Percentiles rank a stretch among this genome's conserved stretches.
Evolutionary conservation across 2,797 vertebrate species (phyloP).

Genomic region (Cynopterus sphinx): DNA sequence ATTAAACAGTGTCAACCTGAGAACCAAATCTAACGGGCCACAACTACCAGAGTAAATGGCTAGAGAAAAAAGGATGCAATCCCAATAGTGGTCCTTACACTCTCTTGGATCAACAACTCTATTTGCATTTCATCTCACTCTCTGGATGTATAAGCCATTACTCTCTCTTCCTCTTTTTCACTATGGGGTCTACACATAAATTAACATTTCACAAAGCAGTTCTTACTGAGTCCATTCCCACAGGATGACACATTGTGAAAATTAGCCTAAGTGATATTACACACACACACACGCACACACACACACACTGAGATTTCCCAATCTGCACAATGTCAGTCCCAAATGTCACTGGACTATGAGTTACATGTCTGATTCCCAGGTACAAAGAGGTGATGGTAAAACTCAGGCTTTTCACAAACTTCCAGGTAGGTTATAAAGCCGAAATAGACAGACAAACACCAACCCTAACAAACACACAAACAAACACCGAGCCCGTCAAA

Average conservation of each 20-base stretch:
- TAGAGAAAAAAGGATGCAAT: neutral
- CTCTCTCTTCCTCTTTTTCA: neutral
- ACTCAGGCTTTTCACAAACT: neutral
- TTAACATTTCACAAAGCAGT: neutral
- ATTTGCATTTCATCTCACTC: neutral
- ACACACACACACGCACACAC: neutral
- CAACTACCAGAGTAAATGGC: neutral
- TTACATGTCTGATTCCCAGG: neutral
- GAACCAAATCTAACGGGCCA: neutral
- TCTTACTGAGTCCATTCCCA: neutral
- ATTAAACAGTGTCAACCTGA: slow-evolving; percentile 52
- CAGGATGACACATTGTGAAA: neutral
- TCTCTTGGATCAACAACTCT: neutral
- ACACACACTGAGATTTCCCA: neutral
- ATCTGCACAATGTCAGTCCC: neutral
- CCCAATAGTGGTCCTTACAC: neutral
- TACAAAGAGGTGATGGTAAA: neutral
- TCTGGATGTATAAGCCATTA: neutral
- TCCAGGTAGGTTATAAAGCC: neutral
- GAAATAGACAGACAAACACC: neutral
- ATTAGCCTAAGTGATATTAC: neutral
- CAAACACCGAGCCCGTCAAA: neutral
- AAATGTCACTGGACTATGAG: neutral
- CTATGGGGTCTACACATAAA: neutral
- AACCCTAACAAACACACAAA: neutral